Evolutionary conservation across 2,113 vertebrate species (phyloP).

Genomic region (Rhinogobius similis): DNA sequence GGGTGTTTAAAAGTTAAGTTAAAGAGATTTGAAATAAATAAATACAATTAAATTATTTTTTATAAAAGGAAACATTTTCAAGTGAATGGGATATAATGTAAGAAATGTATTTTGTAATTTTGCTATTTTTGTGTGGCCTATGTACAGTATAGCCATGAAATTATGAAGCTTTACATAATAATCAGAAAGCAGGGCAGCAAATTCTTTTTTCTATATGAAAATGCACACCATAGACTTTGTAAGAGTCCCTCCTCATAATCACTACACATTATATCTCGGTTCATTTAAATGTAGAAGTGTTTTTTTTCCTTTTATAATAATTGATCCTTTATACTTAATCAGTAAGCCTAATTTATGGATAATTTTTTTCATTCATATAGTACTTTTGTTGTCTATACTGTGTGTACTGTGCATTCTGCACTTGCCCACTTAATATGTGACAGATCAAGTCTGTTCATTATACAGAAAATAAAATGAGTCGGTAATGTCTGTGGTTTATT

Average conservation of each 20-base stretch:
- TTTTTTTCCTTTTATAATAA: not conserved
- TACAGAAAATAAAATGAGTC: not conserved
- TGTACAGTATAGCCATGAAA: not conserved
- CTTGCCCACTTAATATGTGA: too few species aligned
- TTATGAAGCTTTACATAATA: not conserved
- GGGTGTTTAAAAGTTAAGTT: not conserved
- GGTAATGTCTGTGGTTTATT: too few species aligned
- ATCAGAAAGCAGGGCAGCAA: not conserved
- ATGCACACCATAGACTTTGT: too few species aligned
- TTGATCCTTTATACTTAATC: not conserved
- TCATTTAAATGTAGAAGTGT: not conserved
- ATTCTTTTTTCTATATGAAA: not conserved
- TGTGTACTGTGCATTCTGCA: too few species aligned
- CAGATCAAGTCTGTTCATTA: too few species aligned
- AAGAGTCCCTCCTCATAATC: too few species aligned
- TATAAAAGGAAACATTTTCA: constrained; percentile 23
- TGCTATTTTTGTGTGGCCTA: not conserved
- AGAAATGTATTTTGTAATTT: not conserved
- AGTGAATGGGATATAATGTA: constrained; percentile 6
- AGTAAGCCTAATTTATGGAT: not conserved
- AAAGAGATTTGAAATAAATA: not conserved
- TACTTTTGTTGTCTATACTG: not conserved
- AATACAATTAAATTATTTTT: not conserved
- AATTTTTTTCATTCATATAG: not conserved
- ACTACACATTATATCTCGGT: not conserved